Percentiles rank a stretch among this genome's conserved stretches.
phyloP scores from a whole-genome alignment of 2,113 vertebrate species.

The Dasypus novemcinctus region DNA sequence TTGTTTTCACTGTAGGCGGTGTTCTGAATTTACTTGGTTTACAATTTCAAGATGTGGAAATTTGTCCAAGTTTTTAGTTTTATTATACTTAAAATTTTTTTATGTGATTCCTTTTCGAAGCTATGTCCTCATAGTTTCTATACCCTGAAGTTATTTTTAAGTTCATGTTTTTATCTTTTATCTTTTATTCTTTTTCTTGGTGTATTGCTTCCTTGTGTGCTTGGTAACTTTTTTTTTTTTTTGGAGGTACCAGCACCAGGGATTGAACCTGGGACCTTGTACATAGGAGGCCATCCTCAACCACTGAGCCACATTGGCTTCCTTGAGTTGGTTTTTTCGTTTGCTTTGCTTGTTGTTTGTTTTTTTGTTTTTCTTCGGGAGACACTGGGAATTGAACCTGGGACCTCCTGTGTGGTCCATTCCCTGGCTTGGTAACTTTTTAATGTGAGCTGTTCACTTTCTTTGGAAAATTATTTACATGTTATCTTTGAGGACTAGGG shows the following conservation, averaged over 20 bases:
- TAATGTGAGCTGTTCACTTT: background rate
- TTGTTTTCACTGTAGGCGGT: background rate
- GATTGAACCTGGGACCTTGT: too few species aligned
- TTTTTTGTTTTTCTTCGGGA: too few species aligned
- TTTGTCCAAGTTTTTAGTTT: background rate
- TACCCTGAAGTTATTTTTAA: conserved; percentile 13
- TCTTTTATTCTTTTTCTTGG: conserved; percentile 11
- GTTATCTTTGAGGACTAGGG: background rate
- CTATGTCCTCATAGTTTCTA: background rate
- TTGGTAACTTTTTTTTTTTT: background rate
- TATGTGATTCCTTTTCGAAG: conserved; percentile 40
- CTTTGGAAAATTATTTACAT: conserved; percentile 24
- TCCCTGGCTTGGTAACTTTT: background rate
- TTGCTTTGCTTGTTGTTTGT: too few species aligned
- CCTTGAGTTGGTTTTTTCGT: too few species aligned
- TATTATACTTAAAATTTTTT: background rate
- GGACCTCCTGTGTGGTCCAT: too few species aligned
- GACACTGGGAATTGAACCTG: too few species aligned
- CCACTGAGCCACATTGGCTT: too few species aligned
- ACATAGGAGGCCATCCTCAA: too few species aligned
- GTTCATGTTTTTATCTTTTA: background rate
- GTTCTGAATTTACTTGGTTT: background rate
- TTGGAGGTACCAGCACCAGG: too few species aligned
- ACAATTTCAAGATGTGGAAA: background rate
- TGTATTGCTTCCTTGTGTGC: background rate